Conservation (phyloP, 1,140 invertebrate species). For the Lepidurus packardi region DNA sequence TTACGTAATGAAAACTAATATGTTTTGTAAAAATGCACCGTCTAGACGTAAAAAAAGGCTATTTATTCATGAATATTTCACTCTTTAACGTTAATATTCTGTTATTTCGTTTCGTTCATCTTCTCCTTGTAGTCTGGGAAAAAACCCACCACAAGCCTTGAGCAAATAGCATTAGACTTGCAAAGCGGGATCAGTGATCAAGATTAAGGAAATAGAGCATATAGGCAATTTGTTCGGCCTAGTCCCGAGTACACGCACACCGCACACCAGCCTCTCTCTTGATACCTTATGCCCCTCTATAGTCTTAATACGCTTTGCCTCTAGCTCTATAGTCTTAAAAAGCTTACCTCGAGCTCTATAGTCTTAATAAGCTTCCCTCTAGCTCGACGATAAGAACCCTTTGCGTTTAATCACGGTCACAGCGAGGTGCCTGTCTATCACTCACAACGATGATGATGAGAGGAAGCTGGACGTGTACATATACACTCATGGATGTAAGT, state of each 20-base stretch:
- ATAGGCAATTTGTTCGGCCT: not conserved
- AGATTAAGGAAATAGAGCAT: slow-evolving; percentile 1
- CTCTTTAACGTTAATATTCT: no score
- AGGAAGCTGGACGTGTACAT: no score
- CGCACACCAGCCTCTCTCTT: not conserved
- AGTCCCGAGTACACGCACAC: not conserved
- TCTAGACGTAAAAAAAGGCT: no score
- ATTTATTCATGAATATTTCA: no score
- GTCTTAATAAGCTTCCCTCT: not conserved
- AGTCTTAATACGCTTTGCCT: slow-evolving; percentile 1
- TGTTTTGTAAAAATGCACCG: no score
- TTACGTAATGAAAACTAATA: no score
- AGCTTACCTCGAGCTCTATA: slow-evolving; percentile 3
- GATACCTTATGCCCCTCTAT: not conserved
- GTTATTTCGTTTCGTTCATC: no score
- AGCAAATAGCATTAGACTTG: not conserved
- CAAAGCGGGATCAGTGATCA: not conserved
- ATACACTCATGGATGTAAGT: no score
- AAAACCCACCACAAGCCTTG: not conserved
- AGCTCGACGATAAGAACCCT: not conserved
- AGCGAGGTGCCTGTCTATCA: slow-evolving; percentile 6
- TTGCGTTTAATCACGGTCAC: slow-evolving; percentile 14
- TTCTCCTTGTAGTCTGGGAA: no score
- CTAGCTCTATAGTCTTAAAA: not conserved
- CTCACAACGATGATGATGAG: not conserved